Percentiles rank a stretch among this genome's conserved stretches.
These are phyloP conservation scores for Julus scanicus DNA, from an alignment of 2,888 invertebrate genomes.

Conservation along the genomic window DNA sequence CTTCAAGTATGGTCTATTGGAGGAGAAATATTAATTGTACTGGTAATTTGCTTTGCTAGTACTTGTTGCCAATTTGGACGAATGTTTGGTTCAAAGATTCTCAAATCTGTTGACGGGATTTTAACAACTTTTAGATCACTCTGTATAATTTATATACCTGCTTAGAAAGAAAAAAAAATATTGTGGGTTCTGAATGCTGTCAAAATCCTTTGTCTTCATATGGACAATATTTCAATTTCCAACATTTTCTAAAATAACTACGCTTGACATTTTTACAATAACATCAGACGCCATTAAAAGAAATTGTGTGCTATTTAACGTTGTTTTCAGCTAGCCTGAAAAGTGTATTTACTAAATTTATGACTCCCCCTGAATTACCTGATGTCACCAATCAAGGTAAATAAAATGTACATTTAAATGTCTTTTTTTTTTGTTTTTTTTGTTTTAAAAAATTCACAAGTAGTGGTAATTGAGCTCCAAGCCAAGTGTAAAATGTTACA, in stretches of 20 bases:
- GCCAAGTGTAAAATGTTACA: too few species aligned
- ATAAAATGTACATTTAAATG: slow-evolving; percentile 20
- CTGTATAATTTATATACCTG: not conserved
- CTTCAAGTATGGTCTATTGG: slow-evolving; percentile 94
- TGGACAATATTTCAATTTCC: not conserved
- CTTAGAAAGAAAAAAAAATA: not conserved
- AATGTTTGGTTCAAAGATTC: not conserved
- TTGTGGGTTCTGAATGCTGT: not conserved
- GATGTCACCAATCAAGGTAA: not conserved
- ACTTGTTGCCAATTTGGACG: not conserved
- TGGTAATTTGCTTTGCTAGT: slow-evolving; percentile 15
- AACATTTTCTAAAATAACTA: not conserved
- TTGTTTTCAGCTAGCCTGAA: not conserved
- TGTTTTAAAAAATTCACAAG: not conserved
- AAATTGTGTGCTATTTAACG: not conserved
- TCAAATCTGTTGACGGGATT: not conserved
- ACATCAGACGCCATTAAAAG: not conserved
- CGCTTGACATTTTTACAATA: slow-evolving; percentile 9
- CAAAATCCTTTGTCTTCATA: not conserved
- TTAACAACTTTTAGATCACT: not conserved
- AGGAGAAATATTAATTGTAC: slow-evolving; percentile 86
- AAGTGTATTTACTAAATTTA: not conserved
- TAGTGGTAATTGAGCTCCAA: too few species aligned
- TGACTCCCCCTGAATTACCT: not conserved
- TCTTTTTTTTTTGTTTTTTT: not conserved